Evolutionary conservation across 2,113 vertebrate genomes (phyloP).

Genomic region (Lycaon pictus): DNA sequence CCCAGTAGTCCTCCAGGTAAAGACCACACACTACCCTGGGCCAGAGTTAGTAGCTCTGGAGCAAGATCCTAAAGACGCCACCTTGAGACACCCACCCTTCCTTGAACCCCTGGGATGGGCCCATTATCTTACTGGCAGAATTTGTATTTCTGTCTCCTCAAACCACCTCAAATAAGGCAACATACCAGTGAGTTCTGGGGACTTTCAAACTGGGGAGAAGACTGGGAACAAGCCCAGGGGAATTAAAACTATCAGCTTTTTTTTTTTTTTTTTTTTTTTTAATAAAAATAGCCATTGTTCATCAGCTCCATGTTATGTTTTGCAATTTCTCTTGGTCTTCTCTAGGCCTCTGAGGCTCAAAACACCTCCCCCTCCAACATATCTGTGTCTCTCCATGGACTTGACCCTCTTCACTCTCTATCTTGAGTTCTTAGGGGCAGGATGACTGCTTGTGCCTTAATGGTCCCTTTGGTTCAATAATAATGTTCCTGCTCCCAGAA

Average conservation of each 20-base stretch:
- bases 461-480: neutral
- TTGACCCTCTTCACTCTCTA: neutral
- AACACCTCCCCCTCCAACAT: neutral
- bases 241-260: neutral
- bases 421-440: neutral
- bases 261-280: neutral
- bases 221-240: neutral
- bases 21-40: neutral
- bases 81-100: neutral
- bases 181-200: neutral
- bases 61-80: neutral
- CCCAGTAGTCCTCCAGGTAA: neutral
- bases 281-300: neutral
- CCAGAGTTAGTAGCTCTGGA: neutral
- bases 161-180: neutral
- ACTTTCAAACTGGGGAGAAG: neutral
- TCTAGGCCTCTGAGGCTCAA: neutral
- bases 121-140: neutral
- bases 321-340: neutral
- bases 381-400: neutral
- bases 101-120: rapidly evolving
- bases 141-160: neutral
- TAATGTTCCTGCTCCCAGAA: neutral
- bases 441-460: neutral
- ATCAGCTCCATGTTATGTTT: neutral